Conservation (phyloP, 2,888 invertebrate genomes). For the Nomada ferruginata region DNA sequence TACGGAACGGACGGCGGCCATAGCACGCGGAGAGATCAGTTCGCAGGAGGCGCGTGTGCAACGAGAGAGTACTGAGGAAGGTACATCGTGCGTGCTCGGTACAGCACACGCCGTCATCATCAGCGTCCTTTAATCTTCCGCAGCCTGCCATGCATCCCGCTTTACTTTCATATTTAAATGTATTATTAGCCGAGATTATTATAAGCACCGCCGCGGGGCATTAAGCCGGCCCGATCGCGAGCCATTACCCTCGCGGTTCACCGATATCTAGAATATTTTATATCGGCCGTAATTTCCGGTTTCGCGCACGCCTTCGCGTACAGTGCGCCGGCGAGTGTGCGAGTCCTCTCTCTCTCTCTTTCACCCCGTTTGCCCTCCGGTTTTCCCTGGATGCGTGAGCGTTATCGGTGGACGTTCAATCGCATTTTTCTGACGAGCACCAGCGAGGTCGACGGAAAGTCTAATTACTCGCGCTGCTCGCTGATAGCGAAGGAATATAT, state of each 20-base stretch:
- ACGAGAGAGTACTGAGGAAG: constrained; percentile 10
- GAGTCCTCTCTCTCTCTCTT: no score
- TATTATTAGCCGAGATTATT: constrained; percentile 59
- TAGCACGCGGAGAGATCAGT: not conserved
- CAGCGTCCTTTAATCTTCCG: constrained; percentile 39
- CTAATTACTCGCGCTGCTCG: constrained; percentile 5
- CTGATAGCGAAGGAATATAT: no score
- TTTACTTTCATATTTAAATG: constrained; percentile 47
- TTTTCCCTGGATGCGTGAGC: constrained; percentile 38
- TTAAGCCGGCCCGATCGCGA: constrained; percentile 46
- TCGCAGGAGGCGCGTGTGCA: constrained; percentile 3
- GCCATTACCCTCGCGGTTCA: constrained; percentile 38
- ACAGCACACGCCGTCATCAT: constrained; percentile 19
- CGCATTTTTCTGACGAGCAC: constrained; percentile 4
- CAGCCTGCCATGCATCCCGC: constrained; percentile 10
- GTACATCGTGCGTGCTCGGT: constrained; percentile 7
- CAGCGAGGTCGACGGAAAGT: not conserved
- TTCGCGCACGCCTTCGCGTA: constrained; percentile 34
- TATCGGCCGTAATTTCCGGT: constrained; percentile 50
- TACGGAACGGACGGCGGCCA: constrained; percentile 17
- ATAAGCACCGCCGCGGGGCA: constrained; percentile 38
- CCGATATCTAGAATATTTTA: constrained; percentile 55
- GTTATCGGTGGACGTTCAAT: constrained; percentile 40
- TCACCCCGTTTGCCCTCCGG: constrained; percentile 1
- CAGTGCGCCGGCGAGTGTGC: not conserved